Evolutionary conservation across 2,888 invertebrate species (phyloP).

Genomic region (Erebia ligea): DNA sequence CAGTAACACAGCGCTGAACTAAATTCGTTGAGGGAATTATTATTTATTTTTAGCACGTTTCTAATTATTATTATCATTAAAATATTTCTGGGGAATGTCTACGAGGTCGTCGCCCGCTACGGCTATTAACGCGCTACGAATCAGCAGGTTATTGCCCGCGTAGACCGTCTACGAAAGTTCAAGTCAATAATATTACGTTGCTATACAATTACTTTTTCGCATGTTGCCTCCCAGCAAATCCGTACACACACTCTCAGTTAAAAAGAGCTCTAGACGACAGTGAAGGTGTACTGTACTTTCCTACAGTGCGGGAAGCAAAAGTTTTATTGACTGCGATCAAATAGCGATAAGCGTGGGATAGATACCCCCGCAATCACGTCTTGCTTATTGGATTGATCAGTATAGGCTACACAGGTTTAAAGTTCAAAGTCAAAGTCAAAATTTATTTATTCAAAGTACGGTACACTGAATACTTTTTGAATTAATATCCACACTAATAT

Average conservation of each 20-base stretch:
- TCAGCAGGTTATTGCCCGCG: slow-evolving; percentile 54
- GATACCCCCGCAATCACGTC: too few relatives aligned
- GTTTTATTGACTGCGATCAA: too few relatives aligned
- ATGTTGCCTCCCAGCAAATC: not conserved
- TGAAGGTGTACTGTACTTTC: too few relatives aligned
- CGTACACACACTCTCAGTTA: not conserved
- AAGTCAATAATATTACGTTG: not conserved
- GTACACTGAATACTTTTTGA: too few relatives aligned
- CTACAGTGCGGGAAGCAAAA: too few relatives aligned
- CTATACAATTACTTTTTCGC: not conserved
- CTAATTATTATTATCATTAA: slow-evolving; percentile 1
- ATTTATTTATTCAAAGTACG: too few relatives aligned
- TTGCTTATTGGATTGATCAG: too few relatives aligned
- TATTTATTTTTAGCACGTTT: slow-evolving; percentile 1
- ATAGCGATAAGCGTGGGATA: too few relatives aligned
- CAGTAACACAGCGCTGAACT: not conserved
- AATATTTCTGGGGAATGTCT: slow-evolving; percentile 31
- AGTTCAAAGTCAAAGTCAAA: too few relatives aligned
- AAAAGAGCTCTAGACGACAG: too few relatives aligned
- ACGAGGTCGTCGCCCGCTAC: slow-evolving; percentile 51
- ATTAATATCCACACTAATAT: too few relatives aligned
- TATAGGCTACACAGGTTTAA: too few relatives aligned
- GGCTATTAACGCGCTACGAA: slow-evolving; percentile 48
- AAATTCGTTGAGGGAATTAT: not conserved
- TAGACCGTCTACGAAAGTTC: slow-evolving; percentile 49